Percentiles rank a stretch among this genome's conserved stretches.
Conservation (phyloP, 2,888 invertebrate species). For the Amblyjoppa proteus region DNA sequence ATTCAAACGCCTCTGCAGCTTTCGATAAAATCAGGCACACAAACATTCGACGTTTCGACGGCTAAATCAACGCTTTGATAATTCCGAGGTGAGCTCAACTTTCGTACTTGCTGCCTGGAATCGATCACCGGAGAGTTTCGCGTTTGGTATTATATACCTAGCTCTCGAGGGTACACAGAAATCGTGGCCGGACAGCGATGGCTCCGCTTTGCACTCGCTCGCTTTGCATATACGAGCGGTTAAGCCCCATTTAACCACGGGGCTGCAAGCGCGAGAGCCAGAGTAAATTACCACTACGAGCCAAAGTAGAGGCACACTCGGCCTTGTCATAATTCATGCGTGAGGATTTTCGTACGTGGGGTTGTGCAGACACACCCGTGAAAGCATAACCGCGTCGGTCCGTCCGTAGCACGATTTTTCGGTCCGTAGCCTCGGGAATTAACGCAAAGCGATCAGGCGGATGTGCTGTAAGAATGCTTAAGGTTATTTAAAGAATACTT, state of each 20-base stretch:
- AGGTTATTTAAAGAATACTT: not conserved
- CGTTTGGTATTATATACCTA: slow-evolving; percentile 24
- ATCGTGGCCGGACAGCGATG: slow-evolving; percentile 48
- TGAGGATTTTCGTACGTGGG: slow-evolving; percentile 35
- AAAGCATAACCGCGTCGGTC: slow-evolving; percentile 37
- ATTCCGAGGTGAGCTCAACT: slow-evolving; percentile 38
- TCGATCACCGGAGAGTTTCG: slow-evolving; percentile 33
- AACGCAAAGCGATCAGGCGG: not conserved
- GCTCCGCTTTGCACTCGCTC: slow-evolving; percentile 41
- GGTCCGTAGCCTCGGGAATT: not conserved
- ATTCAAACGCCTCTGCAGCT: not conserved
- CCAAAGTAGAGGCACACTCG: slow-evolving; percentile 59
- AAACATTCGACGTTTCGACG: slow-evolving; percentile 48
- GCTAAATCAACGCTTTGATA: slow-evolving; percentile 59
- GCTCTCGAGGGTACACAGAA: slow-evolving; percentile 15
- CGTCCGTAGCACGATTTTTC: not conserved
- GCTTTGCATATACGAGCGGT: slow-evolving; percentile 62
- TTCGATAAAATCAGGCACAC: slow-evolving; percentile 54
- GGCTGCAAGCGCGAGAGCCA: slow-evolving; percentile 47
- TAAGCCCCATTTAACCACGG: slow-evolving; percentile 61
- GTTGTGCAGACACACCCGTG: slow-evolving; percentile 31
- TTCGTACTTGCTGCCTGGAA: slow-evolving; percentile 33
- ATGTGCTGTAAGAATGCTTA: slow-evolving; percentile 14
- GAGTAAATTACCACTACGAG: slow-evolving; percentile 62
- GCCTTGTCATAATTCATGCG: slow-evolving; percentile 61